phyloP scores from a whole-genome alignment of 2,113 vertebrate species.

The Myotis lucifugus region DNA sequence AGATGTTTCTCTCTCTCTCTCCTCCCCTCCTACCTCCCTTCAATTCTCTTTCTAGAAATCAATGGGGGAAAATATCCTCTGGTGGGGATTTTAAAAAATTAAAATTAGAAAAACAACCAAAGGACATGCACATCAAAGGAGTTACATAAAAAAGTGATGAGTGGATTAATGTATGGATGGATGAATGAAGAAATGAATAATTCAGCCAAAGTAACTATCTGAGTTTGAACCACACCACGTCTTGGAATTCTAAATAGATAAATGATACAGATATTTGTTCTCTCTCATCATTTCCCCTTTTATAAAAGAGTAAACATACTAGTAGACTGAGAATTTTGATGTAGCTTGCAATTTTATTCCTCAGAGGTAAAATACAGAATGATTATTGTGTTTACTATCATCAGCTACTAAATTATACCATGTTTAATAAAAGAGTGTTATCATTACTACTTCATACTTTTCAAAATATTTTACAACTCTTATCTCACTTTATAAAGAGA shows the following conservation, averaged over 20 bases:
- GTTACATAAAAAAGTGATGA: neutral
- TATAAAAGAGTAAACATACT: neutral
- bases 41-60: too few species aligned
- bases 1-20: too few species aligned
- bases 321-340: neutral
- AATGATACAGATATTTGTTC: neutral
- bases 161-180: too few species aligned
- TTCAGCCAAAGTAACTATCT: neutral
- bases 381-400: neutral
- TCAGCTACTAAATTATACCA: neutral
- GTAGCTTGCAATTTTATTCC: neutral
- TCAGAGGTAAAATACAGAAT: neutral
- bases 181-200: too few species aligned
- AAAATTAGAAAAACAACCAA: neutral
- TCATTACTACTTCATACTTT: neutral
- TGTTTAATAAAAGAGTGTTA: neutral
- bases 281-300: neutral
- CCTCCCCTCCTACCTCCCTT: too few species aligned
- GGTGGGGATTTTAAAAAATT: too few species aligned
- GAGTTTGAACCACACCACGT: neutral
- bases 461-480: slow-evolving; percentile 29
- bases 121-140: neutral
- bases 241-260: neutral
- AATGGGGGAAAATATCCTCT: too few species aligned
- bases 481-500: slow-evolving; percentile 40